phyloP scores from a whole-genome alignment of 2,888 invertebrate species.

The Endomychus coccineus region DNA sequence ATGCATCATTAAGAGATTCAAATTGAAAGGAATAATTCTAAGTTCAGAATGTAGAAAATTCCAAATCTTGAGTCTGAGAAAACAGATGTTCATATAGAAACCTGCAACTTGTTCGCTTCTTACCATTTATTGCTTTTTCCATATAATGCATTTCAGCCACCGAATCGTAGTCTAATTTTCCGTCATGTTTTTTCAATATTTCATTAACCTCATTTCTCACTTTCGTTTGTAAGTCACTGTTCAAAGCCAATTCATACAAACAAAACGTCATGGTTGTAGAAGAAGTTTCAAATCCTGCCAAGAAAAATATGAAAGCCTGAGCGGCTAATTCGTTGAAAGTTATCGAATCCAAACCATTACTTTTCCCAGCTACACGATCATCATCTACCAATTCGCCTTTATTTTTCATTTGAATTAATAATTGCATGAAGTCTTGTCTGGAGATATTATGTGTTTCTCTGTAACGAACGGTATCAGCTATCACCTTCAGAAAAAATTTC shows the following conservation, averaged over 20 bases:
- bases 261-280: constrained; percentile 9
- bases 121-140: constrained; percentile 11
- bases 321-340: constrained; percentile 8
- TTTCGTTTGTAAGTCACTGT: constrained; percentile 4
- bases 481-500: constrained; percentile 42
- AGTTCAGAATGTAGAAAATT: too few species aligned
- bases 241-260: constrained; percentile 8
- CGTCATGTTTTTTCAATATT: not conserved
- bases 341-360: constrained; percentile 5
- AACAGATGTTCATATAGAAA: too few species aligned
- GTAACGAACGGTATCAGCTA: constrained; percentile 4
- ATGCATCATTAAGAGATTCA: too few species aligned
- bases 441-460: constrained; percentile 8
- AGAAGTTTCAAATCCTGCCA: constrained; percentile 12
- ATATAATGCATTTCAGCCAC: constrained; percentile 9
- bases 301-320: constrained; percentile 8
- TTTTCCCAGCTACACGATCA: constrained; percentile 27
- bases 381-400: constrained; percentile 6
- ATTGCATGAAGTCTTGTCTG: constrained; percentile 11
- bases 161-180: constrained; percentile 8
- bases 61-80: too few species aligned
- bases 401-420: constrained; percentile 11
- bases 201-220: constrained; percentile 6
- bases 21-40: too few species aligned
- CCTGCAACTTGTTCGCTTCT: too few species aligned